These are phyloP conservation scores for Anguilla anguilla DNA, from an alignment of 2,797 vertebrate species.

Conservation along the genomic window DNA sequence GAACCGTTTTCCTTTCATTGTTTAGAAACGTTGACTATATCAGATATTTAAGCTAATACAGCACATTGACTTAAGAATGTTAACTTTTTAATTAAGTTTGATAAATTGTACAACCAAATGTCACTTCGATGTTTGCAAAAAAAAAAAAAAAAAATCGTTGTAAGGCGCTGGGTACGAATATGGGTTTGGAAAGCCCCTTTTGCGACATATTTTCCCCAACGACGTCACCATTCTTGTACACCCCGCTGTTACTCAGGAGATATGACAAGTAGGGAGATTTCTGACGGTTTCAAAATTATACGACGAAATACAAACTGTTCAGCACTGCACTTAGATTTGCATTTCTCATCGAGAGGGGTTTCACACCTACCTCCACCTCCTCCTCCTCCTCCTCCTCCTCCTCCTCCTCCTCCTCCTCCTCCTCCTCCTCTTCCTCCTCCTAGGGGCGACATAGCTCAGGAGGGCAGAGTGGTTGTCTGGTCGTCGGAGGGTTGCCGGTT, in stretches of 20 bases:
- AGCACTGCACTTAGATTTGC: too few relatives aligned
- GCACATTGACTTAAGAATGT: background rate
- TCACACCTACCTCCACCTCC: too few relatives aligned
- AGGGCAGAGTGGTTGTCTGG: too few relatives aligned
- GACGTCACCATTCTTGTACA: constrained; percentile 1
- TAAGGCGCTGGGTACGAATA: background rate
- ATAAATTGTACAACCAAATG: background rate
- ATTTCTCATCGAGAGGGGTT: too few relatives aligned
- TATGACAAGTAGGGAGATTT: background rate
- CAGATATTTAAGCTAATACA: too few relatives aligned
- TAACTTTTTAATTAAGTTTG: background rate
- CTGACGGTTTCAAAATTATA: background rate
- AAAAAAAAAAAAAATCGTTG: background rate
- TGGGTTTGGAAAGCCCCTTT: constrained; percentile 42
- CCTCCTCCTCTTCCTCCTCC: too few relatives aligned
- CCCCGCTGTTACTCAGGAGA: background rate
- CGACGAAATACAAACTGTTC: too few relatives aligned
- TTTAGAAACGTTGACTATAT: background rate
- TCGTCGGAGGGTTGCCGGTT: too few relatives aligned
- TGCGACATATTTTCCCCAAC: constrained; percentile 18
- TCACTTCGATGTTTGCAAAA: background rate
- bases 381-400: too few relatives aligned
- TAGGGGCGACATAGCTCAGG: too few relatives aligned
- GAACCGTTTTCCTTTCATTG: background rate
- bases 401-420: too few relatives aligned